Evolutionary conservation across 2,113 vertebrate species (phyloP).

Genomic region (Raja brachyura): DNA sequence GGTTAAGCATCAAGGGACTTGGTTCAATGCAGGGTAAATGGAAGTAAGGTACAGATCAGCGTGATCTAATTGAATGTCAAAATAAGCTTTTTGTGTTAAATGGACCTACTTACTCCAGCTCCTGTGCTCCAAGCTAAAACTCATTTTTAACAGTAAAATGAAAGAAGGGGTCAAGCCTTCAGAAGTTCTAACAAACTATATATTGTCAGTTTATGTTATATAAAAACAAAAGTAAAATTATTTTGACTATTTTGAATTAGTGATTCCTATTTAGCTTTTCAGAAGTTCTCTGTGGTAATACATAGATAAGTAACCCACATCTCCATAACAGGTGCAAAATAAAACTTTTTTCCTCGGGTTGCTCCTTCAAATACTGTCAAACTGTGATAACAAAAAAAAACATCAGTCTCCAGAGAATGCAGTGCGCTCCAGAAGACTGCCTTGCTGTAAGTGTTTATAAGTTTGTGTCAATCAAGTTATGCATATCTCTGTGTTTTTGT

Average conservation of each 20-base stretch:
- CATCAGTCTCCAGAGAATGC: not conserved
- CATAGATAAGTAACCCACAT: not conserved
- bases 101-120: not conserved
- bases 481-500: no score
- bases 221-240: not conserved
- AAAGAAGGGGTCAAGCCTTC: not conserved
- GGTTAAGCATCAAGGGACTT: not conserved
- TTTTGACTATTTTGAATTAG: not conserved
- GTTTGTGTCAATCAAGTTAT: conserved; percentile 12
- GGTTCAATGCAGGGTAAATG: not conserved
- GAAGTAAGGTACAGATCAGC: not conserved
- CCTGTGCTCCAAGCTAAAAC: not conserved
- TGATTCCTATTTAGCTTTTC: not conserved
- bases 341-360: conserved; percentile 11
- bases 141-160: not conserved
- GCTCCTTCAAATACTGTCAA: conserved; percentile 24
- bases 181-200: not conserved
- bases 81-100: not conserved
- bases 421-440: not conserved
- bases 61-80: not conserved
- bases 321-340: not conserved
- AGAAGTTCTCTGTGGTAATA: not conserved
- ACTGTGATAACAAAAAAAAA: not conserved
- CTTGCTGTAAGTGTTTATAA: not conserved
- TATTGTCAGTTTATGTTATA: not conserved